Evolutionary conservation across 2,888 invertebrate genomes (phyloP).

Genomic region (Pyrgus malvae): DNA sequence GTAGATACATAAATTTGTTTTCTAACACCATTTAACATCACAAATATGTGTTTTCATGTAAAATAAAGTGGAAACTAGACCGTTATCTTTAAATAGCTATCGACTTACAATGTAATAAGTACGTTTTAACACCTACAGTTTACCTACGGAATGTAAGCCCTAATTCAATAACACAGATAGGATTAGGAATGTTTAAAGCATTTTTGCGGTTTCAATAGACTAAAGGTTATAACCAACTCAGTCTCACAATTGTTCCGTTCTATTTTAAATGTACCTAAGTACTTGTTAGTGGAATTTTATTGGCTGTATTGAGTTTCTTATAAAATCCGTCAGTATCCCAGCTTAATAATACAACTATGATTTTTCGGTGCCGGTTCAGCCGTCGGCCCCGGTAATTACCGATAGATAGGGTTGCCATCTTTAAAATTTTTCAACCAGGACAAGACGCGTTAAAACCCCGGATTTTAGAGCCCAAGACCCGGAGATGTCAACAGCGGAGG

Average conservation of each 20-base stretch:
- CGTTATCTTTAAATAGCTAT: neutral
- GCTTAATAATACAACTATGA: too few relatives aligned
- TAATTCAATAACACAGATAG: conserved; percentile 13
- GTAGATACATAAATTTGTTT: neutral
- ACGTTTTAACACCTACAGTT: conserved; percentile 5
- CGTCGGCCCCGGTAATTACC: too few relatives aligned
- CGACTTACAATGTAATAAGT: neutral
- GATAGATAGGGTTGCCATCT: too few relatives aligned
- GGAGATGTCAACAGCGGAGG: too few relatives aligned
- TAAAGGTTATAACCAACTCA: conserved; percentile 2
- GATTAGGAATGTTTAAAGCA: conserved; percentile 12
- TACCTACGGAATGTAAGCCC: conserved; percentile 1
- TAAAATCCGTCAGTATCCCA: too few relatives aligned
- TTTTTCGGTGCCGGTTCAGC: too few relatives aligned
- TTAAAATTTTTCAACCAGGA: too few relatives aligned
- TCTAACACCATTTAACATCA: neutral
- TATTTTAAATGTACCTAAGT: too few relatives aligned
- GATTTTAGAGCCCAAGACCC: too few relatives aligned
- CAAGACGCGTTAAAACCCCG: too few relatives aligned
- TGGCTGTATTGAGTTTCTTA: too few relatives aligned
- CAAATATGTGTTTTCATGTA: neutral
- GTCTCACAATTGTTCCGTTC: neutral
- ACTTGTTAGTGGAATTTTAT: too few relatives aligned
- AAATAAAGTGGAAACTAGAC: neutral
- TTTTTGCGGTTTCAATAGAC: conserved; percentile 8